phyloP scores from a whole-genome alignment of 1,140 invertebrate genomes.

The Nylanderia fulva region DNA sequence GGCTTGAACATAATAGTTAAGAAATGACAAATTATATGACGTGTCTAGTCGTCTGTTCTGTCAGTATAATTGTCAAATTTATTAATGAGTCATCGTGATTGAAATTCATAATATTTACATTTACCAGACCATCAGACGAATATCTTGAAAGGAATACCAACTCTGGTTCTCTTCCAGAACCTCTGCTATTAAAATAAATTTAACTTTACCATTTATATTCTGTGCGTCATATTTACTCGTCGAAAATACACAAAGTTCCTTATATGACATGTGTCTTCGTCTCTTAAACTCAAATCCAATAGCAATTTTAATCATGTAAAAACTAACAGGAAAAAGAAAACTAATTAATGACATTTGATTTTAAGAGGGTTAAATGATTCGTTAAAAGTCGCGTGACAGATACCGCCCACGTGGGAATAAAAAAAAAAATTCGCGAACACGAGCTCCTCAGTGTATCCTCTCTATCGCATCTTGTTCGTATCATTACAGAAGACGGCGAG shows the following conservation, averaged over 20 bases:
- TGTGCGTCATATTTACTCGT: neutral
- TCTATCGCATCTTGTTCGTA: neutral
- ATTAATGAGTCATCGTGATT: neutral
- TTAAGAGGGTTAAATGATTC: neutral
- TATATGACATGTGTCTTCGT: no score
- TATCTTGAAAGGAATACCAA: neutral
- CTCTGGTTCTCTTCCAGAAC: neutral
- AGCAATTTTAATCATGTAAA: no score
- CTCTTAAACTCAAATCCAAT: neutral
- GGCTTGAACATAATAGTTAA: neutral
- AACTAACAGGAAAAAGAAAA: neutral
- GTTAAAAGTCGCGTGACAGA: neutral
- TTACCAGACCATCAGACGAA: neutral
- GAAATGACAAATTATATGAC: no score
- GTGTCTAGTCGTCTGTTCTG: neutral
- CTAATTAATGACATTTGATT: neutral
- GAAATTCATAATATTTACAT: neutral
- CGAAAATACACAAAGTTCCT: neutral
- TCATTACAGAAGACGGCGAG: constrained; percentile 20
- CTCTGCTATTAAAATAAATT: neutral
- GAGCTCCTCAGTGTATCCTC: neutral
- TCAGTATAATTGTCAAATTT: neutral
- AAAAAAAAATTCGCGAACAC: neutral
- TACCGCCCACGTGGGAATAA: neutral
- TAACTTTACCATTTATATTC: neutral